phyloP scores from a whole-genome alignment of 2,797 vertebrate genomes.

The Sarcoramphus papa region DNA sequence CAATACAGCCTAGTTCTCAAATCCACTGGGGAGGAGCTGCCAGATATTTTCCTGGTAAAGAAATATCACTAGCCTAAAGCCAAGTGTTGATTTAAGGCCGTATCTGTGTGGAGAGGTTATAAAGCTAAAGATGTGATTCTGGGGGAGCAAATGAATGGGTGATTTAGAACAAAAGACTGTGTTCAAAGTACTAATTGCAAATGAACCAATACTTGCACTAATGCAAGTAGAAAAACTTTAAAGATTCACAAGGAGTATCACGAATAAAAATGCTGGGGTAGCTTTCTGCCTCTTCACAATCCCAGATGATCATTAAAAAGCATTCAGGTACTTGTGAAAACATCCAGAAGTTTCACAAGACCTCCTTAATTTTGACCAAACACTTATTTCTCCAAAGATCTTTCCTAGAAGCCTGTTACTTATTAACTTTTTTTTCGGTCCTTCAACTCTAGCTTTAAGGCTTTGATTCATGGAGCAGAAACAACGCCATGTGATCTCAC shows the following conservation, averaged over 20 bases:
- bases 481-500: background rate
- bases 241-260: background rate
- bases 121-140: background rate
- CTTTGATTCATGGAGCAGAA: slow-evolving; percentile 30
- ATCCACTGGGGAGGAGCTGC: background rate
- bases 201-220: background rate
- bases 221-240: background rate
- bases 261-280: background rate
- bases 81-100: background rate
- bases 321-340: background rate
- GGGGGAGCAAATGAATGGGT: background rate
- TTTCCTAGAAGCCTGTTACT: slow-evolving; percentile 16
- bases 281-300: background rate
- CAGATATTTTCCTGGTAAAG: slow-evolving; percentile 11
- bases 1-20: background rate
- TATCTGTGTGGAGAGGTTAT: background rate
- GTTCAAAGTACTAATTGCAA: background rate
- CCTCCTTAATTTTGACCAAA: background rate
- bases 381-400: background rate
- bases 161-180: background rate
- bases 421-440: background rate
- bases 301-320: background rate
- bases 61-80: slow-evolving; percentile 30
- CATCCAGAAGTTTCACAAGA: background rate
- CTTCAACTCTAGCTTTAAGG: slow-evolving; percentile 13